Base-by-base conservation (phyloP, 2,113 vertebrate species). In the Alces alces region DNA sequence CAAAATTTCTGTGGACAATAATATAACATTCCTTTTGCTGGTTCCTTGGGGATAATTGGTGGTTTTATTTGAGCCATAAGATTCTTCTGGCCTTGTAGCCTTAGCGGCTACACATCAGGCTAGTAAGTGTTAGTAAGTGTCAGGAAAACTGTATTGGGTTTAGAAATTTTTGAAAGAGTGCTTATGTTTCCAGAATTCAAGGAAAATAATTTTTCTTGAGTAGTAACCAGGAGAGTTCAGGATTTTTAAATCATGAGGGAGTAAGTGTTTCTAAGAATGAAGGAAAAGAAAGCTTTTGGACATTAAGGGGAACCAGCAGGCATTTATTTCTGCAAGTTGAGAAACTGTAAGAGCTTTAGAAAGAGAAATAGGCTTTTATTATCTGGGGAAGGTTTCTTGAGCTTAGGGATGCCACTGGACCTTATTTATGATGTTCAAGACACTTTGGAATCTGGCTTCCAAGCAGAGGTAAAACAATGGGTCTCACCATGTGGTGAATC, bases 51-150 rank as follows among this genome's bases (percentile, higher is more conserved):
- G 17, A 19, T 89, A 47, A 79, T 91, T 55, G 28, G 47, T 97
- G n/a, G 23, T 91, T 97, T 92, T 84, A 76, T 94, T 91, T 87
- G 89, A 90, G 7, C 39, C 25, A 27, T 86, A 93, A 93, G n/a
- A 70, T 90, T 93, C 73, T 90, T 97, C 36, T 55, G 70, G 36
- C 36, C 47, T 55, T 80, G 0, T 57, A 50, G 45, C 57, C 79
- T 55, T 80, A 19, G 47, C 58, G 78, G 25, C 79, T 96, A 83
- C 55, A 76, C 15, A 57, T 66, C 36, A 55, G 50, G 39, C 89
- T 78, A 70, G 19, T 73, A 84, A 89, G 33, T 43, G 66, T 89
- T 73, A 82, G 47, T 76, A 28, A 73, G 28, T 85, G 5, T 95
- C 76, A 70, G 73, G 50, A 76, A 94, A 97, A 70, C 27, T 47